Evolutionary conservation across 2,113 vertebrate species (phyloP).

Genomic region (Pica pica): DNA sequence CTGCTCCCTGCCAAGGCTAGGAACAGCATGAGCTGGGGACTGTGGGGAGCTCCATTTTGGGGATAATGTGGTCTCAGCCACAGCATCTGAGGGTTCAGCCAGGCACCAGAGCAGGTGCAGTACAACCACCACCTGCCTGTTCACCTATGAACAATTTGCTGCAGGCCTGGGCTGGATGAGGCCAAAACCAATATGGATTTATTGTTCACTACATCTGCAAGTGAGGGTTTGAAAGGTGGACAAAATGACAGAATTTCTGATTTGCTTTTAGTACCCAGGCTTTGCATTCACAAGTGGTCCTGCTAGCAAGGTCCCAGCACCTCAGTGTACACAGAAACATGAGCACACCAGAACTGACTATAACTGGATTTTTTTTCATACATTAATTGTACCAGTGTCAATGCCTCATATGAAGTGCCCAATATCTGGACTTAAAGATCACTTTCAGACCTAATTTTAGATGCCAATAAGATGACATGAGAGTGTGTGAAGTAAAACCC

Average conservation of each 20-base stretch:
- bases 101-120: not conserved
- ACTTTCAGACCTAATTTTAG: not conserved
- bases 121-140: not conserved
- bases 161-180: not conserved
- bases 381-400: not conserved
- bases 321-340: accelerated
- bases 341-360: not conserved
- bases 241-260: not conserved
- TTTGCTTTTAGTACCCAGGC: not conserved
- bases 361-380: not conserved
- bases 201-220: not conserved
- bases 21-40: not conserved
- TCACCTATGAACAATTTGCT: not conserved
- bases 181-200: not conserved
- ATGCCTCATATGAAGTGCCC: not conserved
- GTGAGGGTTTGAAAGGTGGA: not conserved
- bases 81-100: not conserved
- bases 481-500: not conserved
- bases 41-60: not conserved
- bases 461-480: not conserved
- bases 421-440: not conserved
- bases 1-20: not conserved
- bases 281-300: not conserved
- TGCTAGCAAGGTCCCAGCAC: not conserved
- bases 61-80: not conserved